Conservation (phyloP, 2,113 vertebrate genomes). For the Ivindomyrus marchei region DNA sequence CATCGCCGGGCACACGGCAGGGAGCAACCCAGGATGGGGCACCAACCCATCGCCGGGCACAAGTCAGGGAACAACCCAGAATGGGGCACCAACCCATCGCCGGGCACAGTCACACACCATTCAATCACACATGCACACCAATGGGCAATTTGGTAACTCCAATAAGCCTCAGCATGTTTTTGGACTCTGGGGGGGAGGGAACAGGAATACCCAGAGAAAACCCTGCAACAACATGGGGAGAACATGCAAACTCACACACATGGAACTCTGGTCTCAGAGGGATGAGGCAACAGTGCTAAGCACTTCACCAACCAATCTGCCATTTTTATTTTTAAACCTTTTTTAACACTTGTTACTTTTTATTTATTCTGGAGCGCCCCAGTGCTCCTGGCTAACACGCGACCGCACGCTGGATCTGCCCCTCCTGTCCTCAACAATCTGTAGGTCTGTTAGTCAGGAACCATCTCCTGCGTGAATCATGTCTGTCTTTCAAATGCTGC, state of each 20-base stretch:
- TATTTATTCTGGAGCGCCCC: not conserved
- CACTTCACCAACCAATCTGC: not conserved
- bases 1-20: not conserved
- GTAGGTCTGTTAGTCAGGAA: not conserved
- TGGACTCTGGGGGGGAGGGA: too few relatives aligned
- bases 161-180: too few relatives aligned
- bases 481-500: not conserved
- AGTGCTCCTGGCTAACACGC: not conserved
- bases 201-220: not conserved
- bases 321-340: not conserved
- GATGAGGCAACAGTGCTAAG: too few relatives aligned
- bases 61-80: too few relatives aligned
- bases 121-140: too few relatives aligned
- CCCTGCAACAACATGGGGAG: not conserved
- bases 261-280: not conserved
- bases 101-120: not conserved
- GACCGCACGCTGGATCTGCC: not conserved
- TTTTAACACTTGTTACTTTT: not conserved
- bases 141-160: too few relatives aligned
- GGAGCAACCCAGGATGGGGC: not conserved
- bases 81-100: too few relatives aligned
- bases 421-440: not conserved
- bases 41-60: too few relatives aligned
- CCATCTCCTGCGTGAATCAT: not conserved
- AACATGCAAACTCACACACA: not conserved